Evolutionary conservation across 2,888 invertebrate genomes (phyloP).

Genomic region (Malacosoma neustria): DNA sequence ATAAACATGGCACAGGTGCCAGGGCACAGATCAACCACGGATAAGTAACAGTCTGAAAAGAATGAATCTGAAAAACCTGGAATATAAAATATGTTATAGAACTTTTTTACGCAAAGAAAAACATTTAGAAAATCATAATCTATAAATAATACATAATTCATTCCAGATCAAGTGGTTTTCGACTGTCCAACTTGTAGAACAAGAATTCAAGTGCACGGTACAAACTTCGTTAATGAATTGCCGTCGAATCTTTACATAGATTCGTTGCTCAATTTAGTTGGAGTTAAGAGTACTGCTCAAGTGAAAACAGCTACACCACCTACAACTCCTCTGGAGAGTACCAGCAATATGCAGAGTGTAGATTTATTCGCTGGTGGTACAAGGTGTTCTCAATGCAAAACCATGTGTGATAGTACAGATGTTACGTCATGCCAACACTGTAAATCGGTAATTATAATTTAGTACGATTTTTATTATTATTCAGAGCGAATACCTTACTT

Average conservation of each 20-base stretch:
- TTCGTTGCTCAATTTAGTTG: constrained; percentile 71
- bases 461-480: constrained; percentile 3
- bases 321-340: constrained; percentile 16
- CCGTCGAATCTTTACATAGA: constrained; percentile 82
- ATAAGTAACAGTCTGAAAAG: too few species aligned
- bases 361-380: constrained; percentile 45
- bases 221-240: constrained; percentile 68
- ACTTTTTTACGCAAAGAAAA: too few species aligned
- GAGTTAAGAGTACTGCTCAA: constrained; percentile 24
- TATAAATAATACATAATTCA: too few species aligned
- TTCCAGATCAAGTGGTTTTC: constrained; percentile 45
- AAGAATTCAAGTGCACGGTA: constrained; percentile 54
- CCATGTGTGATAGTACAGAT: constrained; percentile 41
- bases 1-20: too few species aligned
- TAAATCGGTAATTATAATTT: constrained; percentile 61
- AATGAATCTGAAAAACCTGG: too few species aligned
- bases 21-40: too few species aligned
- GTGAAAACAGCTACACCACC: constrained; percentile 28
- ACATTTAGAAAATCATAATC: too few species aligned
- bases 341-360: constrained; percentile 29
- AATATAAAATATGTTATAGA: too few species aligned
- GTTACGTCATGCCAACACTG: constrained; percentile 73
- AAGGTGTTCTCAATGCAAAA: constrained; percentile 48
- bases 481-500: too few species aligned
- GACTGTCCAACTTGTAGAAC: constrained; percentile 77